These are phyloP conservation scores for Leptura quadrifasciata DNA, from an alignment of 2,888 invertebrate genomes.

Conservation along the genomic window DNA sequence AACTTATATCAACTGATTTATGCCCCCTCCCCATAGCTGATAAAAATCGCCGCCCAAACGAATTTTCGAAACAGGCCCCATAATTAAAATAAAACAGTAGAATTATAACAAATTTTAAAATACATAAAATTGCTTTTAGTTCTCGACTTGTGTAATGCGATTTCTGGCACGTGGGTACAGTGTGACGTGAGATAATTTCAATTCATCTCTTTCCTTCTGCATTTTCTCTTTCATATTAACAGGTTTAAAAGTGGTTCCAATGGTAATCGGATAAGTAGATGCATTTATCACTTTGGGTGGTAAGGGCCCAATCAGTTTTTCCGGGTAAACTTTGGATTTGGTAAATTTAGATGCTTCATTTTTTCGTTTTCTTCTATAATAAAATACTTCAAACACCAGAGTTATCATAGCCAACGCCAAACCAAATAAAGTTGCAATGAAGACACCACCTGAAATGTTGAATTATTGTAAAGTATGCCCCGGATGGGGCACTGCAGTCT, in stretches of 20 bases:
- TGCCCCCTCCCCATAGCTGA: too few species aligned
- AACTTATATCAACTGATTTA: too few species aligned
- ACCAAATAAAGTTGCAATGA: conserved; percentile 92
- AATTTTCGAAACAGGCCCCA: too few species aligned
- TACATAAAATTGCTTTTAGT: neutral
- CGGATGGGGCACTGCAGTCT: too few species aligned
- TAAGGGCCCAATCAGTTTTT: conserved; percentile 29
- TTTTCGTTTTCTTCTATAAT: conserved; percentile 79
- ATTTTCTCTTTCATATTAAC: conserved; percentile 53
- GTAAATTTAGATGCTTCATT: conserved; percentile 68
- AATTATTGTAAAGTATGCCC: neutral
- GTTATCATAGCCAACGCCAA: conserved; percentile 90
- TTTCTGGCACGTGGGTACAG: conserved; percentile 68
- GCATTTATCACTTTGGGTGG: conserved; percentile 1
- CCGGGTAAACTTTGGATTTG: conserved; percentile 45
- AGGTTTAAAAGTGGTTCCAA: conserved; percentile 67
- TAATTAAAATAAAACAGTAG: too few species aligned
- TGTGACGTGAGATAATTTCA: conserved; percentile 63
- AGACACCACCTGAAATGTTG: conserved; percentile 84
- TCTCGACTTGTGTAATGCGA: conserved; percentile 56
- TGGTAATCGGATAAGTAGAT: conserved; percentile 57
- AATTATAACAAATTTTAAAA: too few species aligned
- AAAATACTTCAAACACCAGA: conserved; percentile 86
- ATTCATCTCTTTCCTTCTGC: conserved; percentile 56
- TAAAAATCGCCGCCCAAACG: too few species aligned